phyloP scores from a whole-genome alignment of 1,140 invertebrate genomes.

The Zophobas atratus region DNA sequence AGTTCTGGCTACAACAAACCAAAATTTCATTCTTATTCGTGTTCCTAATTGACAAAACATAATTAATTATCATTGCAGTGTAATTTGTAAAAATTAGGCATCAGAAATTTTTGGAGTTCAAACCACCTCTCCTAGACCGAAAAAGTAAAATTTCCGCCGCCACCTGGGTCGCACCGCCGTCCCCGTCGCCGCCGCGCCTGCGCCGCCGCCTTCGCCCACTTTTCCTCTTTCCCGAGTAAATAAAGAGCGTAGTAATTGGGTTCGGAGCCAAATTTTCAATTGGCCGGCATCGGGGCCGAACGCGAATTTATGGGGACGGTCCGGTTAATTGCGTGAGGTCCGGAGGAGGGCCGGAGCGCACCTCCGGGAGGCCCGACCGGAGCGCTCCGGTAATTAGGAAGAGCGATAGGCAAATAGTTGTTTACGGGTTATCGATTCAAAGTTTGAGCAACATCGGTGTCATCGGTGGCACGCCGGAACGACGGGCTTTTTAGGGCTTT shows the following conservation, averaged over 20 bases:
- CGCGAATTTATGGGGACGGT: neutral
- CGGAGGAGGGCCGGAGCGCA: neutral
- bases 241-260: conserved; percentile 52
- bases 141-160: neutral
- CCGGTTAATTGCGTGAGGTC: too few relatives aligned
- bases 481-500: too few relatives aligned
- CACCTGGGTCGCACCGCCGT: conserved; percentile 64
- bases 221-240: conserved; percentile 44
- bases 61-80: too few relatives aligned
- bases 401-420: conserved; percentile 8
- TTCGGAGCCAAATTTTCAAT: conserved; percentile 52
- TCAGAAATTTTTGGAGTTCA: too few relatives aligned
- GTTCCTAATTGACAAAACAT: too few relatives aligned
- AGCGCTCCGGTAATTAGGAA: conserved; percentile 6
- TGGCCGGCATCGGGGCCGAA: neutral
- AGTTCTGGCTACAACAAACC: too few relatives aligned
- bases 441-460: conserved; percentile 6
- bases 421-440: conserved; percentile 21
- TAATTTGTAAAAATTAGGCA: too few relatives aligned
- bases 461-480: neutral
- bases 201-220: conserved; percentile 51
- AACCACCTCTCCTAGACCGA: too few relatives aligned
- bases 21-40: too few relatives aligned
- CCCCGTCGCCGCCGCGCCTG: conserved; percentile 55
- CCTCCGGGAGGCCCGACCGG: neutral